Evolutionary conservation across 2,113 vertebrate genomes (phyloP).

Genomic region (Pomatostomus ruficeps): DNA sequence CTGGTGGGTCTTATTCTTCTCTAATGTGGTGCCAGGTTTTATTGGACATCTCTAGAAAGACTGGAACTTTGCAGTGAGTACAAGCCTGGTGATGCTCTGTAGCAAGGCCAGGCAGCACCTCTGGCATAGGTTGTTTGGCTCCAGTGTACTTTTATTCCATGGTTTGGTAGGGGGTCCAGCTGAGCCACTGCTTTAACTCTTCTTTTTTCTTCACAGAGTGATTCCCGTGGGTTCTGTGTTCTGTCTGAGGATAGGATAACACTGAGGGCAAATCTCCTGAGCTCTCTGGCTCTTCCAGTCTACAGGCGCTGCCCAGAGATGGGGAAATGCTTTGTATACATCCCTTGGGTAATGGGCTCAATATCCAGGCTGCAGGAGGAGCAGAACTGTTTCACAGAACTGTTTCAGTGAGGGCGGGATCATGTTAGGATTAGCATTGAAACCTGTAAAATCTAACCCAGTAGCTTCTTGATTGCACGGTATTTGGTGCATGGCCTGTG

Average conservation of each 20-base stretch:
- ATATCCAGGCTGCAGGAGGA: background rate
- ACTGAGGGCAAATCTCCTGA: background rate
- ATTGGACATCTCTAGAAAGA: background rate
- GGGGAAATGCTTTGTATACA: background rate
- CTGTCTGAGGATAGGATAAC: background rate
- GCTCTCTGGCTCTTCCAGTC: background rate
- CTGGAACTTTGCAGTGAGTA: background rate
- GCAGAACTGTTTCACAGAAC: background rate
- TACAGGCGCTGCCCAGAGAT: background rate
- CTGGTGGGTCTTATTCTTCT: background rate
- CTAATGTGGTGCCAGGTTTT: background rate
- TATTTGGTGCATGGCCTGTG: background rate
- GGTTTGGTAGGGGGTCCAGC: background rate
- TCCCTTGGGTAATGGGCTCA: accelerated
- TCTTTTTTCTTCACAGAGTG: background rate
- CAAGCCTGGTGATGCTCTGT: background rate
- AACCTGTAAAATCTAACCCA: background rate
- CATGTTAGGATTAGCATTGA: background rate
- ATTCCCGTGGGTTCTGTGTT: background rate
- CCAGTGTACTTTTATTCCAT: background rate
- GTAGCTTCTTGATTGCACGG: background rate
- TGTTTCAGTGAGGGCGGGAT: background rate
- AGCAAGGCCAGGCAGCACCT: background rate
- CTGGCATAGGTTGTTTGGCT: background rate
- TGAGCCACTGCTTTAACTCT: background rate